Conservation (phyloP, 1,140 invertebrate genomes). For the Macrocentrus cingulum region DNA sequence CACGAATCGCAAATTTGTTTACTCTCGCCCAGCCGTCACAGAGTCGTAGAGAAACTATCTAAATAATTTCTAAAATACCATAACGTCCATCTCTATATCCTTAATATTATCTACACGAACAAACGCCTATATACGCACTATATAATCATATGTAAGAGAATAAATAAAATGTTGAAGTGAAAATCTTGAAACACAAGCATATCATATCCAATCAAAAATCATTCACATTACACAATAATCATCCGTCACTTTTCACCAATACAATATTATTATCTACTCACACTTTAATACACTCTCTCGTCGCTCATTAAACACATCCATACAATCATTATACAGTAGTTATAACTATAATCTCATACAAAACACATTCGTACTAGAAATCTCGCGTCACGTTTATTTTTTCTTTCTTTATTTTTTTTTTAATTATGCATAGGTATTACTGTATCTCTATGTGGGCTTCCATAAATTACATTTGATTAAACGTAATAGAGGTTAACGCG, state of each 20-base stretch:
- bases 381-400: not conserved
- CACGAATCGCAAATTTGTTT: slow-evolving; percentile 37
- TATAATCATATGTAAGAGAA: slow-evolving; percentile 47
- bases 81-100: slow-evolving; percentile 46
- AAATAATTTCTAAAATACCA: slow-evolving; percentile 53
- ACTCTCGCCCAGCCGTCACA: slow-evolving; percentile 48
- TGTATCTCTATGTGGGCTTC: slow-evolving; percentile 43
- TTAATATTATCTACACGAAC: slow-evolving; percentile 50
- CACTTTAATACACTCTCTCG: slow-evolving; percentile 15
- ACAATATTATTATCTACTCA: too few relatives aligned
- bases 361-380: too few relatives aligned
- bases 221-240: not conserved
- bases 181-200: slow-evolving; percentile 13
- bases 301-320: slow-evolving; percentile 17
- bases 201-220: not conserved
- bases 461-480: slow-evolving; percentile 57
- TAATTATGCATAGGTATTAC: slow-evolving; percentile 28
- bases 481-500: slow-evolving; percentile 59
- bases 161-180: slow-evolving; percentile 54
- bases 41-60: slow-evolving; percentile 49
- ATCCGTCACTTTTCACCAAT: too few relatives aligned
- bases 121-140: slow-evolving; percentile 40
- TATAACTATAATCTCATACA: too few relatives aligned
- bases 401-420: slow-evolving; percentile 16
- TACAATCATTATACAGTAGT: not conserved